phyloP scores from a whole-genome alignment of 2,113 vertebrate genomes.

The Telmatochromis sp. region DNA sequence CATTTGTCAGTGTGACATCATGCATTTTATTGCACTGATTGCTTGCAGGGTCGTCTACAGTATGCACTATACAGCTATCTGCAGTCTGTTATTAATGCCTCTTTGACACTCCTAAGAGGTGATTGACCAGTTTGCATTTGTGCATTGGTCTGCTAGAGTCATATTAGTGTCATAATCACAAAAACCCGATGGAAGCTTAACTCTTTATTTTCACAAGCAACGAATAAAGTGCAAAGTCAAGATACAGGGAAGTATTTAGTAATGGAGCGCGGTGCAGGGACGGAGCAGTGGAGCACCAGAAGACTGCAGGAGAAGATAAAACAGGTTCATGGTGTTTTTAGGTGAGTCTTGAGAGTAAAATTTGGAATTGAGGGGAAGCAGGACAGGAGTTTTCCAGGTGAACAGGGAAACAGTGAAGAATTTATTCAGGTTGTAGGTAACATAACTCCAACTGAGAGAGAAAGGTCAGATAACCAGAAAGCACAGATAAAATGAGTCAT shows the following conservation, averaged over 20 bases:
- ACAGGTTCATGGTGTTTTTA: background rate
- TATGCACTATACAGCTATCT: background rate
- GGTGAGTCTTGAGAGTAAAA: background rate
- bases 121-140: background rate
- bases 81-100: background rate
- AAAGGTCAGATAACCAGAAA: background rate
- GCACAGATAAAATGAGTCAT: fast-evolving
- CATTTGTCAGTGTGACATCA: background rate
- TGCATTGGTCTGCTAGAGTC: background rate
- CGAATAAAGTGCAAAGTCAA: background rate
- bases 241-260: background rate
- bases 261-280: fast-evolving
- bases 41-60: background rate
- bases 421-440: background rate
- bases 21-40: background rate
- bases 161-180: background rate
- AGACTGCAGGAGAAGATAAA: background rate
- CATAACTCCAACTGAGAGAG: background rate
- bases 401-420: background rate
- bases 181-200: fast-evolving
- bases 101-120: background rate
- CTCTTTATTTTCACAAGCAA: background rate
- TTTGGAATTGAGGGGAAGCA: background rate
- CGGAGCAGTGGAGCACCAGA: background rate
- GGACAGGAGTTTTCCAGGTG: background rate